A percentile compares a stretch with the other conserved stretches of the same genome.
Conservation (phyloP, 2,797 vertebrate genomes). For the Scolopax bukidnonensis region DNA sequence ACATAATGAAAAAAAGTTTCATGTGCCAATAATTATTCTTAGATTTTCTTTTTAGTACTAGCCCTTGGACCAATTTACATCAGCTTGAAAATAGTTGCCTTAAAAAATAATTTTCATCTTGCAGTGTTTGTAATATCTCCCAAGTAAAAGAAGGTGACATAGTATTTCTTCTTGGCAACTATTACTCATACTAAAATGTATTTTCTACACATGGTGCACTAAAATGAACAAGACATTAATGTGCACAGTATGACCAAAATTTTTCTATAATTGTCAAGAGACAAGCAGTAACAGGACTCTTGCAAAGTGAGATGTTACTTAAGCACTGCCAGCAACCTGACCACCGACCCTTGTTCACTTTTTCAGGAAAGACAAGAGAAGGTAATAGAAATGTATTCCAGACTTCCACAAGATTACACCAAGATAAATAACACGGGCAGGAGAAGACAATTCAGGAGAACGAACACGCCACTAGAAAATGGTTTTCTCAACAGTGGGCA, state of each 20-base stretch:
- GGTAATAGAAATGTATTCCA: neutral
- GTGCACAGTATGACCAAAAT: neutral
- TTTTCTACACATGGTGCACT: neutral
- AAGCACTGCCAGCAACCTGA: slow-evolving; percentile 7
- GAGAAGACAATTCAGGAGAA: neutral
- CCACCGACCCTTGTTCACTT: neutral
- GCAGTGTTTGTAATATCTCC: neutral
- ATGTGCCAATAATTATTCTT: neutral
- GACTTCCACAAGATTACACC: neutral
- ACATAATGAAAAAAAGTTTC: neutral
- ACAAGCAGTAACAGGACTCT: slow-evolving; percentile 9
- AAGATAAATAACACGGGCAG: neutral
- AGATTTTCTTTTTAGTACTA: neutral
- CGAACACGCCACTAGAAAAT: neutral
- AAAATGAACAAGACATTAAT: neutral
- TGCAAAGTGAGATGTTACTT: neutral
- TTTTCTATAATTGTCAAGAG: neutral
- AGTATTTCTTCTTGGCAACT: neutral
- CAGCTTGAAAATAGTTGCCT: neutral
- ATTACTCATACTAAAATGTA: neutral
- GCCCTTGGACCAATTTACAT: neutral
- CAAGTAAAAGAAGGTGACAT: neutral
- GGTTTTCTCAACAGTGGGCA: neutral
- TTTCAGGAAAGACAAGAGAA: neutral
- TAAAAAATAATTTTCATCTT: neutral